Conservation (phyloP, 1,140 invertebrate species). For the Drosophila dunni region DNA sequence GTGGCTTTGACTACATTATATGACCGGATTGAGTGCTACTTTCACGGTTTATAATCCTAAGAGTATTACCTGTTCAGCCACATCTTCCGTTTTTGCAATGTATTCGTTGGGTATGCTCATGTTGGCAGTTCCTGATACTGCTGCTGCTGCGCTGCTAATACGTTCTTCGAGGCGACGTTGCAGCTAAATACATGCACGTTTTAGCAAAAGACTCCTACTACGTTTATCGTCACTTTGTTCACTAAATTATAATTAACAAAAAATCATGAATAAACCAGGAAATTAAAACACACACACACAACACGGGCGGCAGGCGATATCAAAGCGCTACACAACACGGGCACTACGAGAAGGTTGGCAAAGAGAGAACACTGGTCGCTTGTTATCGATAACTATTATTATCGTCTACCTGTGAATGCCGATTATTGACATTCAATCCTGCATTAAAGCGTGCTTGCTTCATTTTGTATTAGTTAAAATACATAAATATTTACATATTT, state of each 20-base stretch:
- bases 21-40: constrained; percentile 9
- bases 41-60: constrained; percentile 25
- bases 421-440: constrained; percentile 28
- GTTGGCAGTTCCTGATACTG: constrained; percentile 49
- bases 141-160: constrained; percentile 20
- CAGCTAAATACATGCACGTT: constrained; percentile 24
- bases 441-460: constrained; percentile 23
- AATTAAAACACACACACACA: constrained; percentile 75
- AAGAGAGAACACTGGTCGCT: constrained; percentile 35
- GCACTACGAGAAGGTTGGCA: constrained; percentile 30
- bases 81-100: constrained; percentile 95
- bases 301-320: constrained; percentile 57
- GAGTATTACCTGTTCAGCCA: constrained; percentile 94
- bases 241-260: constrained; percentile 71
- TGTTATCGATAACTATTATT: constrained; percentile 39
- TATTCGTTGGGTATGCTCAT: constrained; percentile 95
- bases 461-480: constrained; percentile 17
- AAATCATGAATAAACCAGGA: constrained; percentile 75
- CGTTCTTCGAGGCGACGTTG: constrained; percentile 16
- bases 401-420: constrained; percentile 27
- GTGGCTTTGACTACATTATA: background rate
- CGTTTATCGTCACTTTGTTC: constrained; percentile 38
- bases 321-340: constrained; percentile 46
- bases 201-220: constrained; percentile 21
- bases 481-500: constrained; percentile 14